Evolutionary conservation across 2,888 invertebrate species (phyloP).

Genomic region (Hydrotaea cyrtoneurina): DNA sequence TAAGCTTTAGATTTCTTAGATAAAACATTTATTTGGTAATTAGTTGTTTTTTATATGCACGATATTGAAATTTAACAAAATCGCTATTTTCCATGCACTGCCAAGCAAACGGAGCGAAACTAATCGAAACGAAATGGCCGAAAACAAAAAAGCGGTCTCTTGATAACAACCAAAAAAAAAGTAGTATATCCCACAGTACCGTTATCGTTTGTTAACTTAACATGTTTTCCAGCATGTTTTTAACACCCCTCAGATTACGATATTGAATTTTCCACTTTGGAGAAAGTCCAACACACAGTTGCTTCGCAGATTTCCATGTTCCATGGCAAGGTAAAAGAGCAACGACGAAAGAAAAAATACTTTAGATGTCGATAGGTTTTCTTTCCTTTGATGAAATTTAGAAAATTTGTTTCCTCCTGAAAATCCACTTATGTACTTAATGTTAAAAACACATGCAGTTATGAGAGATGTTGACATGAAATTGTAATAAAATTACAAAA

Average conservation of each 20-base stretch:
- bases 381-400: not conserved
- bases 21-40: slow-evolving; percentile 79
- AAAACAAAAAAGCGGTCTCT: not conserved
- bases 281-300: slow-evolving; percentile 48
- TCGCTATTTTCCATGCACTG: slow-evolving; percentile 63
- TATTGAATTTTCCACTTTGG: slow-evolving; percentile 55
- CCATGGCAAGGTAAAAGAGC: slow-evolving; percentile 11
- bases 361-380: slow-evolving; percentile 14
- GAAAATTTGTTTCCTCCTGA: slow-evolving; percentile 1
- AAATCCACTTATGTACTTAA: not conserved
- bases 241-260: slow-evolving; percentile 64
- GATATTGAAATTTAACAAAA: slow-evolving; percentile 78
- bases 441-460: not conserved
- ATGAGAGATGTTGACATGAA: slow-evolving; percentile 3
- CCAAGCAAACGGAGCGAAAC: slow-evolving; percentile 1
- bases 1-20: slow-evolving; percentile 74
- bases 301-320: not conserved
- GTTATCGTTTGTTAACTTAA: slow-evolving; percentile 67
- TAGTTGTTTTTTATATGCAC: slow-evolving; percentile 76
- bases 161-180: slow-evolving; percentile 3
- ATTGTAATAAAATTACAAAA: not conserved
- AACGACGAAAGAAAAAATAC: not conserved
- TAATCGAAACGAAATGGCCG: not conserved
- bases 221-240: slow-evolving; percentile 65
- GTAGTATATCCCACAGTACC: slow-evolving; percentile 43